Percentiles rank a stretch among this genome's conserved stretches.
These are phyloP conservation scores for Cacoxenus indagator DNA, from an alignment of 2,888 invertebrate species.

Conservation along the genomic window DNA sequence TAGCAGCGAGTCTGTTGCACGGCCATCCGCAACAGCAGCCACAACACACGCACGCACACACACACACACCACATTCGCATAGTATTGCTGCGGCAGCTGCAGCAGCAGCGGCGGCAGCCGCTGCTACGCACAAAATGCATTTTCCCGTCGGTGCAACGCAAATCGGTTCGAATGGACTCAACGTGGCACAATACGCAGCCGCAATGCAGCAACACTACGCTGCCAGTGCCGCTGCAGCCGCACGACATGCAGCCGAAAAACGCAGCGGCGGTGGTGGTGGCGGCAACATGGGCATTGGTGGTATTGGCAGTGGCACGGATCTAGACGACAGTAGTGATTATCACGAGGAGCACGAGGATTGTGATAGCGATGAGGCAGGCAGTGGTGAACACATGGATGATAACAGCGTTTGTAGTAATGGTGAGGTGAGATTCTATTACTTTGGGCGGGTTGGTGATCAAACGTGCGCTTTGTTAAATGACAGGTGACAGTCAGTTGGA, in stretches of 20 bases:
- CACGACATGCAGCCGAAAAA: constrained; percentile 52
- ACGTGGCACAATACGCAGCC: constrained; percentile 66
- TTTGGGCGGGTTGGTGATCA: constrained; percentile 38
- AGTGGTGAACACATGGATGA: constrained; percentile 63
- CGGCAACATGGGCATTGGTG: constrained; percentile 33
- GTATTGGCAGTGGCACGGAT: constrained; percentile 43
- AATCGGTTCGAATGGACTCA: constrained; percentile 61
- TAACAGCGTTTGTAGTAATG: constrained; percentile 70
- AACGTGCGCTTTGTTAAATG: too few species aligned
- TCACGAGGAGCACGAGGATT: constrained; percentile 66
- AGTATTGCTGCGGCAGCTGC: constrained; percentile 18
- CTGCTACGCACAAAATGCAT: constrained; percentile 57
- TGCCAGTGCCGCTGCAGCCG: constrained; percentile 61
- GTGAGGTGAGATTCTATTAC: constrained; percentile 69
- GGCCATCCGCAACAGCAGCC: constrained; percentile 19
- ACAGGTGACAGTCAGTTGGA: too few species aligned
- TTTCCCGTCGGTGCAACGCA: constrained; percentile 59
- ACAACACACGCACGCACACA: constrained; percentile 25
- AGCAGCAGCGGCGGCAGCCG: constrained; percentile 11
- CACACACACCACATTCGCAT: constrained; percentile 14
- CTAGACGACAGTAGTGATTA: constrained; percentile 67
- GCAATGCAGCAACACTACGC: constrained; percentile 68
- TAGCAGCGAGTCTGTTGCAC: constrained; percentile 16
- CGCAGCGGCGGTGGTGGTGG: constrained; percentile 31
- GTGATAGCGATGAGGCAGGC: constrained; percentile 65